Percentiles rank a stretch among this genome's conserved stretches.
Evolutionary conservation across 2,113 vertebrate genomes (phyloP).

Genomic region (Danio rerio): DNA sequence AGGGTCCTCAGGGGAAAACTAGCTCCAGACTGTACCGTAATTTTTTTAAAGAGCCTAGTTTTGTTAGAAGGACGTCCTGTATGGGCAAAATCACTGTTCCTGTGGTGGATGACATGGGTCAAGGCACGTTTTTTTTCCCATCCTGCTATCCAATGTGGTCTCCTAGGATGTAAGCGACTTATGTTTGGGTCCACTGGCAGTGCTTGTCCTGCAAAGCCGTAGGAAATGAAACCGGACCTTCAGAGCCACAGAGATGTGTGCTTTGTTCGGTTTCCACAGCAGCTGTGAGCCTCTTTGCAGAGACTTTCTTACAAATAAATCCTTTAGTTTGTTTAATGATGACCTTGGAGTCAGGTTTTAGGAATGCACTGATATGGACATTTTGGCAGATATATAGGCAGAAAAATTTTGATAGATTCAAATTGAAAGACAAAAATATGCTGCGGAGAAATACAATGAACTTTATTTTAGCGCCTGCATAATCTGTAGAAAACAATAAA

Average conservation of each 20-base stretch:
- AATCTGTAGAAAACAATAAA: too few species aligned
- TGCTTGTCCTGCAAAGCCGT: background rate
- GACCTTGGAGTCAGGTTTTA: background rate
- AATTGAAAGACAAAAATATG: too few species aligned
- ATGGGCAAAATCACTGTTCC: background rate
- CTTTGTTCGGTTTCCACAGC: slow-evolving; percentile 56
- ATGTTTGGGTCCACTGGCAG: background rate
- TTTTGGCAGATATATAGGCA: too few species aligned
- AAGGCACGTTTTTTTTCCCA: slow-evolving; percentile 33
- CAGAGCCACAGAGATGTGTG: background rate
- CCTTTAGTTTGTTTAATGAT: slow-evolving; percentile 1
- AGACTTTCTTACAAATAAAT: slow-evolving; percentile 28
- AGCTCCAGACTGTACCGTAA: slow-evolving; percentile 6
- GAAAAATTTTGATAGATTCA: too few species aligned
- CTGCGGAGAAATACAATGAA: too few species aligned
- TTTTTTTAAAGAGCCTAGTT: background rate
- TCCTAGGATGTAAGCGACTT: background rate
- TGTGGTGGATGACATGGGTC: background rate
- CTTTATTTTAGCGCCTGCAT: too few species aligned
- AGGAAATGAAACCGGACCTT: background rate
- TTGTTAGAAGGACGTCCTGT: background rate
- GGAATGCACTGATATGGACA: too few species aligned
- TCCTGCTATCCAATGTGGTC: background rate
- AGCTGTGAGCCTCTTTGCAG: slow-evolving; percentile 36
- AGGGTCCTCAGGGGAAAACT: slow-evolving; percentile 21